Conservation (phyloP, 2,113 vertebrate species). For the Accipiter virgatus region DNA sequence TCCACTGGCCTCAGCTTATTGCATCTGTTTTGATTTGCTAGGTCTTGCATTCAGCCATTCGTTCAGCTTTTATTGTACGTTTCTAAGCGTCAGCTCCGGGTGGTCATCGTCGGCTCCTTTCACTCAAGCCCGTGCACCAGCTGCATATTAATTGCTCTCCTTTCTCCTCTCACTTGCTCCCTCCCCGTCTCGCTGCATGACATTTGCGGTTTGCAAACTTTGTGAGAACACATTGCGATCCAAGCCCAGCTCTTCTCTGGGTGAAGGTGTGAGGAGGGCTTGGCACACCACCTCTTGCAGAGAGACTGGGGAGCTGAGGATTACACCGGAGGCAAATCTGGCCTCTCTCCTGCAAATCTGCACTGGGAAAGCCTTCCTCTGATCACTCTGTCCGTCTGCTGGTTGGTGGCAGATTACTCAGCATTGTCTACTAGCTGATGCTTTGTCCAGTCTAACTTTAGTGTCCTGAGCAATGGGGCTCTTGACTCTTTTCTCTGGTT, state of each 20-base stretch:
- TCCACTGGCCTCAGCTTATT: constrained; percentile 27
- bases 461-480: not conserved
- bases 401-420: not conserved
- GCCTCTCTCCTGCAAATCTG: not conserved
- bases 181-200: accelerated
- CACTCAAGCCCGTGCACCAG: constrained; percentile 27
- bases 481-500: not conserved
- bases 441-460: not conserved
- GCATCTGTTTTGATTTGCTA: constrained; percentile 36
- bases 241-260: not conserved
- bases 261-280: not conserved
- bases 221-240: not conserved
- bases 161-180: not conserved
- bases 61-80: not conserved
- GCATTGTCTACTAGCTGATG: not conserved
- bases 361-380: not conserved
- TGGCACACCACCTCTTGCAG: not conserved
- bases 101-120: not conserved
- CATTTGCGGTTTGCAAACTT: not conserved
- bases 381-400: not conserved
- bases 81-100: not conserved
- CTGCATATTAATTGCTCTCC: constrained; percentile 30
- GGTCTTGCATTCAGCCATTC: constrained; percentile 40
- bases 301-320: not conserved
- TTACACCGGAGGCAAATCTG: not conserved